Evolutionary conservation across 2,888 invertebrate genomes (phyloP).

Genomic region (Athripsodes cinereus): DNA sequence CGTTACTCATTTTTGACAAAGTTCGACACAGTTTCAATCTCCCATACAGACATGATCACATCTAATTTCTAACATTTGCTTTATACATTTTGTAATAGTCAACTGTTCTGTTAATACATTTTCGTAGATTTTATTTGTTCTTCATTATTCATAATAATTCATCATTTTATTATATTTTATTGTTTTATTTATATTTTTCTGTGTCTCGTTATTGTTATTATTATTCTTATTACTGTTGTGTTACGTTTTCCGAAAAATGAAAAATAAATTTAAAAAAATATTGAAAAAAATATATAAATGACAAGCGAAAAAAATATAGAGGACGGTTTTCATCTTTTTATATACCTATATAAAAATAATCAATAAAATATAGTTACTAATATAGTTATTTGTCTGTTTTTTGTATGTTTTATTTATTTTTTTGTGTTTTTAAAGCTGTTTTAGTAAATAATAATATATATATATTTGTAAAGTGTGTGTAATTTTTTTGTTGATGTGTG

Average conservation of each 20-base stretch:
- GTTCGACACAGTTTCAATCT: no score
- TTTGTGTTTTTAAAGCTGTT: no score
- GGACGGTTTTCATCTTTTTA: constrained; percentile 14
- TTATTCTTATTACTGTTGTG: background rate
- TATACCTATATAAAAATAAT: background rate
- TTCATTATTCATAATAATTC: constrained; percentile 9
- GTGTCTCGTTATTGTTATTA: background rate
- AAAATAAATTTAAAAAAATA: background rate
- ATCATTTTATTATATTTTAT: constrained; percentile 10
- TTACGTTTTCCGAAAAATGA: background rate
- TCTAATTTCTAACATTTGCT: no score
- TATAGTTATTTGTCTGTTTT: background rate
- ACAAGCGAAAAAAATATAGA: constrained; percentile 14
- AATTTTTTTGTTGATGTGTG: no score
- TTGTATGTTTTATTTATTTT: background rate
- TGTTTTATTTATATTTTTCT: background rate
- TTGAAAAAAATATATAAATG: background rate
- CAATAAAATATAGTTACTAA: background rate
- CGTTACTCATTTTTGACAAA: no score
- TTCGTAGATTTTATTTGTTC: background rate
- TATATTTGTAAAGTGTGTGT: no score
- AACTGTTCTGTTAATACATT: no score
- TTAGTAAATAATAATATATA: no score
- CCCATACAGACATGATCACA: no score
- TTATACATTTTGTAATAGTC: no score